Evolutionary conservation across 2,888 invertebrate genomes (phyloP), one percentile per base, ranked within the genome.

Genomic region (Rhingia rostrata): DNA sequence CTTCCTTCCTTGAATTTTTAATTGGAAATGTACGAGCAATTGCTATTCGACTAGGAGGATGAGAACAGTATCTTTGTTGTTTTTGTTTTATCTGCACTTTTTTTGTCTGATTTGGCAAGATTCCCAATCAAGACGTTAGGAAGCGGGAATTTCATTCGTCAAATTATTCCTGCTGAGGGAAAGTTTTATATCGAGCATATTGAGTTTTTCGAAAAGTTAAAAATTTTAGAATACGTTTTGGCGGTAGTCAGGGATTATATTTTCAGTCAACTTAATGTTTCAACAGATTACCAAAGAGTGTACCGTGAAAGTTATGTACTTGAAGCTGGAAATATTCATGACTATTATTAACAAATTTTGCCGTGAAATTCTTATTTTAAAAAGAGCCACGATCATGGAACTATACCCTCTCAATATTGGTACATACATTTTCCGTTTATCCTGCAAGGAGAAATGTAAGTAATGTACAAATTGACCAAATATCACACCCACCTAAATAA

Each of bases 1-100:
- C 64, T 70, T 58, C 37, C 53, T 72, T 67, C 47, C 47, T 53
- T 69, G 74, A 80, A 84, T 84, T 84, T 84, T 75, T 84, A 84
- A 84, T 84, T 84, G 80, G 80, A 84, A 80, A 70, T 66, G 45
- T 49, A 79, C 54, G 47, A 14, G 41, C 2, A 41, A 41, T 7
- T 41, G 4, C 7, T 41, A 41, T 41, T 70, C 49, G 56, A 70
- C 41, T 10, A 41, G 41, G 41, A 41, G 9, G 41, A 9, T 41
- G 10, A 43, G 5, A 4, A 14, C 5, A 3, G 10, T 0, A 30
- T 6, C 4, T 6, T 6, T 45, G 22, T 14, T 7, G 47, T 41
- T 41, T 41, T 22, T 22, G 22, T 22, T 22, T 22, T 22, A 22
- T 22, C 22, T 6, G 45, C 4, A 1, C 3, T 47, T 10, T 10